A percentile compares a stretch with the other conserved stretches of the same genome.
Evolutionary conservation across 2,797 vertebrate genomes (phyloP).

Genomic region (Alouatta caraya): DNA sequence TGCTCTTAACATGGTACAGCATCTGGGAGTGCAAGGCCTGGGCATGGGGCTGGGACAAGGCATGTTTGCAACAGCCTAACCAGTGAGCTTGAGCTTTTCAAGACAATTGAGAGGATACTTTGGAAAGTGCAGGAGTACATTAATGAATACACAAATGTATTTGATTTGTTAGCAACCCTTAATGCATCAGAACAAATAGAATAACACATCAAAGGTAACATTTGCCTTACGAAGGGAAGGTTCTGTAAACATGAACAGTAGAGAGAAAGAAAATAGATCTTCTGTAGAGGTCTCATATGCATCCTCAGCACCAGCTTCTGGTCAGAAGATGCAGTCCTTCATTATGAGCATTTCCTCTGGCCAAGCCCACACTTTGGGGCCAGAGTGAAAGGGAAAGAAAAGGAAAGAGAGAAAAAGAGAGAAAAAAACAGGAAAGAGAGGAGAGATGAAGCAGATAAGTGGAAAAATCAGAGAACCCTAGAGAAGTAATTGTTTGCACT

Average conservation of each 20-base stretch:
- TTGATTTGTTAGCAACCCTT: conserved; percentile 13
- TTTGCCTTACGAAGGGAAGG: background rate
- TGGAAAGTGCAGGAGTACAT: background rate
- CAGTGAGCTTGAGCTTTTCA: background rate
- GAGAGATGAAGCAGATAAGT: background rate
- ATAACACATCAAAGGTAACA: background rate
- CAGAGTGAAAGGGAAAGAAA: background rate
- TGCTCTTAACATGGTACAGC: conserved; percentile 1
- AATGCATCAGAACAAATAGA: conserved; percentile 36
- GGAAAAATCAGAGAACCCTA: background rate
- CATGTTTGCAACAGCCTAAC: background rate
- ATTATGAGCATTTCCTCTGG: background rate
- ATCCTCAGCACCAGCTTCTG: too few relatives aligned
- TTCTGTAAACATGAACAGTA: background rate
- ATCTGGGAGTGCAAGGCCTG: conserved; percentile 59
- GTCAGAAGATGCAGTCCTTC: background rate
- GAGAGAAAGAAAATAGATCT: background rate
- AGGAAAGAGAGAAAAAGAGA: too few relatives aligned
- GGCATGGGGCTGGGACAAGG: conserved; percentile 49
- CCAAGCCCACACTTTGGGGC: background rate
- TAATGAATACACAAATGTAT: conserved; percentile 5
- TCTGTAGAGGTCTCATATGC: background rate
- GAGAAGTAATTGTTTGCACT: background rate
- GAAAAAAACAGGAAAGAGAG: background rate
- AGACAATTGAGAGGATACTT: background rate